These are phyloP conservation scores for Limonius californicus DNA, from an alignment of 1,140 invertebrate genomes.

Conservation along the genomic window DNA sequence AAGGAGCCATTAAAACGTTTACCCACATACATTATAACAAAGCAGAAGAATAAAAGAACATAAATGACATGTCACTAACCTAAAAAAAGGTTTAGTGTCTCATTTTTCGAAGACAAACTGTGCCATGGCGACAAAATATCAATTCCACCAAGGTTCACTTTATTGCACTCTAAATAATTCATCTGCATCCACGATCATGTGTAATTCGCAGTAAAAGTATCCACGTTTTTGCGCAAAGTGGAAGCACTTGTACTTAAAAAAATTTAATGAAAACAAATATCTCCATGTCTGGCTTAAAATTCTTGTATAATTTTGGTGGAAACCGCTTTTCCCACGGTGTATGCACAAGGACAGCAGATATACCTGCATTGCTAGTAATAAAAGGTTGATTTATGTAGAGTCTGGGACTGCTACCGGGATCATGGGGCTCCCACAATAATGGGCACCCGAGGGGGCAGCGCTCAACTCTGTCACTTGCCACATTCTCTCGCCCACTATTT, in stretches of 20 bases:
- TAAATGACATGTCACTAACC: neutral
- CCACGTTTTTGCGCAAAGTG: too few relatives aligned
- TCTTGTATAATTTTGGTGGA: neutral
- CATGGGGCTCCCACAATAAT: constrained; percentile 21
- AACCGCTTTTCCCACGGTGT: too few relatives aligned
- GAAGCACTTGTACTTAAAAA: too few relatives aligned
- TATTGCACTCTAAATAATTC: too few relatives aligned
- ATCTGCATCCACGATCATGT: too few relatives aligned
- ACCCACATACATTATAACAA: constrained; percentile 1
- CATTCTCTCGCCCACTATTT: constrained; percentile 36
- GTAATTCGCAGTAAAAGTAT: too few relatives aligned
- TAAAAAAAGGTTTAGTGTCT: neutral
- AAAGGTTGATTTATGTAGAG: constrained; percentile 33
- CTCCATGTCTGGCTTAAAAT: too few relatives aligned
- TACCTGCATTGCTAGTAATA: constrained; percentile 20
- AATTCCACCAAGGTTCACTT: neutral
- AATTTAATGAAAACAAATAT: too few relatives aligned
- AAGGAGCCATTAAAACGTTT: constrained; percentile 6
- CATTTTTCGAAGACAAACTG: constrained; percentile 7
- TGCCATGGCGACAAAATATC: neutral
- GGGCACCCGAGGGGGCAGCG: constrained; percentile 24
- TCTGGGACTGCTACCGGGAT: constrained; percentile 28
- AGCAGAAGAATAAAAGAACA: neutral
- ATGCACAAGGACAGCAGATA: neutral
- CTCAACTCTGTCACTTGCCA: constrained; percentile 35